Conservation (phyloP, 1,140 invertebrate genomes). For the Lasioglossum baleicum region DNA sequence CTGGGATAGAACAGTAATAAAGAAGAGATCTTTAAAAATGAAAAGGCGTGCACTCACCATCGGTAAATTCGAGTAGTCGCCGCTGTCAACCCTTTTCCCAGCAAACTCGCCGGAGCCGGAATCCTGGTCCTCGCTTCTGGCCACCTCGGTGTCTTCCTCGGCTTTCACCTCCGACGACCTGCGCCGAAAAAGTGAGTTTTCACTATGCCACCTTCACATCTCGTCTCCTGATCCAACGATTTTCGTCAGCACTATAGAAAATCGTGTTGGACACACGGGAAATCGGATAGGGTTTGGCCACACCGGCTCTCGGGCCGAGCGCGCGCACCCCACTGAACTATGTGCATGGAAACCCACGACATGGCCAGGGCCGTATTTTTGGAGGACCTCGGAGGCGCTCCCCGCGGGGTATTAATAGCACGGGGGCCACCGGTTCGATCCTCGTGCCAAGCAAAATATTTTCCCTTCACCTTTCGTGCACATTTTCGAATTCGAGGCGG, state of each 20-base stretch:
- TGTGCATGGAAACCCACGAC: constrained; percentile 54
- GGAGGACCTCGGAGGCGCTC: constrained; percentile 24
- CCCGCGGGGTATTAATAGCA: constrained; percentile 54
- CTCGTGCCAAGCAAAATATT: constrained; percentile 45
- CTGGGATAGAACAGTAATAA: no score
- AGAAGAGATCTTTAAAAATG: background rate
- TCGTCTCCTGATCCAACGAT: background rate
- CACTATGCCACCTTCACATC: constrained; percentile 17
- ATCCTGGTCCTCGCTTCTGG: constrained; percentile 52
- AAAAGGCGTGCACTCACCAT: constrained; percentile 55
- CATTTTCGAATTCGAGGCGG: no score
- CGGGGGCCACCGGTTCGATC: constrained; percentile 1
- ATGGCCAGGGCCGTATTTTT: constrained; percentile 63
- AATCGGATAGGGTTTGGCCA: constrained; percentile 63
- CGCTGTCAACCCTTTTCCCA: constrained; percentile 51
- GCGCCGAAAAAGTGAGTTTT: constrained; percentile 50
- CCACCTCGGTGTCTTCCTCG: constrained; percentile 43
- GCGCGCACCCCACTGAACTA: constrained; percentile 72
- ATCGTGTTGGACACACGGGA: background rate
- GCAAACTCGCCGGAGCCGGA: constrained; percentile 43
- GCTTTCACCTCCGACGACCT: constrained; percentile 55
- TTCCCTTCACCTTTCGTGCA: background rate
- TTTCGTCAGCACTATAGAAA: background rate
- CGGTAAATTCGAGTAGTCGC: constrained; percentile 54
- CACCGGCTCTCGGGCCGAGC: constrained; percentile 62